These are phyloP conservation scores for Aradophagus sp. DNA, from an alignment of 1,140 invertebrate species.

Conservation along the genomic window DNA sequence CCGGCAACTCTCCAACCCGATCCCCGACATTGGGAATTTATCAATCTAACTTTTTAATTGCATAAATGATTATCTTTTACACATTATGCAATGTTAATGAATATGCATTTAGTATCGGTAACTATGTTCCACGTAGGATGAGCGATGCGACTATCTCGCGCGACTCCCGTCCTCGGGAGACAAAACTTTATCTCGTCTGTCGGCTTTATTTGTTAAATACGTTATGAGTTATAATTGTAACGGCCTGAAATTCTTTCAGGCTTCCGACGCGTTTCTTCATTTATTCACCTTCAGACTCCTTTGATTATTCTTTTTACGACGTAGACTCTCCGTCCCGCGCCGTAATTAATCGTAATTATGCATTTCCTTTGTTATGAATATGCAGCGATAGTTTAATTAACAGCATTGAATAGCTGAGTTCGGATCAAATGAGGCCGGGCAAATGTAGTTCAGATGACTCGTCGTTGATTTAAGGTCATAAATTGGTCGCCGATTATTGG, in stretches of 20 bases:
- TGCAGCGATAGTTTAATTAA: too few relatives aligned
- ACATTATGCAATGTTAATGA: constrained; percentile 45
- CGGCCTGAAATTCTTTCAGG: constrained; percentile 45
- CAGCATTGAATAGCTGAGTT: too few relatives aligned
- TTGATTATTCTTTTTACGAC: too few relatives aligned
- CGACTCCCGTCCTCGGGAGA: constrained; percentile 51
- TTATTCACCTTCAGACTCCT: too few relatives aligned
- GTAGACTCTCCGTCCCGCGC: too few relatives aligned
- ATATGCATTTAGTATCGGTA: constrained; percentile 53
- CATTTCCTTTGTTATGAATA: too few relatives aligned
- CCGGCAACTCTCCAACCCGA: constrained; percentile 7
- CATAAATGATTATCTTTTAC: constrained; percentile 45
- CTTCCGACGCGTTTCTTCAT: too few relatives aligned
- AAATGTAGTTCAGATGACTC: too few relatives aligned
- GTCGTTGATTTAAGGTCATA: too few relatives aligned
- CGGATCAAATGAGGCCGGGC: too few relatives aligned
- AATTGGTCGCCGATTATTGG: too few relatives aligned
- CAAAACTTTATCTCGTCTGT: constrained; percentile 49
- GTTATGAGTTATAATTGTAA: constrained; percentile 54
- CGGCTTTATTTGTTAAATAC: constrained; percentile 48
- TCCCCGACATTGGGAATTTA: constrained; percentile 27
- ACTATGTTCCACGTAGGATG: constrained; percentile 40
- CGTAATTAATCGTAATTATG: too few relatives aligned
- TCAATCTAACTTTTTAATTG: constrained; percentile 51
- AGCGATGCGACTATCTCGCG: constrained; percentile 51